phyloP scores from a whole-genome alignment of 1,140 invertebrate genomes.

The Drosophila nigrodunni region DNA sequence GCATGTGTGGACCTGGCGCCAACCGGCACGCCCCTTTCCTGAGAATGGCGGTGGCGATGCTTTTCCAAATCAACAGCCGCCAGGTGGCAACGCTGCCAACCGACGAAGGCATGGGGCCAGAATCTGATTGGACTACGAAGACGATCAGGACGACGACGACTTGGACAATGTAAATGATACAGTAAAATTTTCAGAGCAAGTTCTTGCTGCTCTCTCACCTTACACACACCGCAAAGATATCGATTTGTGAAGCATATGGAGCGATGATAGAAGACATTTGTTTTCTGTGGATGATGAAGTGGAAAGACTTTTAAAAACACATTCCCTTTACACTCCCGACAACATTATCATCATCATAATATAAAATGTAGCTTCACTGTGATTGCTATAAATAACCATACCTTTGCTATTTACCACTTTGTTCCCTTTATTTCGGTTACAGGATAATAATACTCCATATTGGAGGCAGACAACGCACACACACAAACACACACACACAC shows the following conservation, averaged over 20 bases:
- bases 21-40: conserved; percentile 10
- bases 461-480: not conserved
- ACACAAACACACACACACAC: conserved; percentile 12
- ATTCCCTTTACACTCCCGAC: not conserved
- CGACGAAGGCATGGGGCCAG: not conserved
- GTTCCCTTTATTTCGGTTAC: conserved; percentile 22
- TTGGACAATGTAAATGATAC: not conserved
- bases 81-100: not conserved
- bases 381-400: conserved; percentile 32
- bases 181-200: not conserved
- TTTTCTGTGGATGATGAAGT: not conserved
- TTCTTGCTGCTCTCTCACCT: not conserved
- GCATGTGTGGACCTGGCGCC: conserved; percentile 48
- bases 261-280: not conserved
- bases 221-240: not conserved
- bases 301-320: not conserved
- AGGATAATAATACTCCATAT: not conserved
- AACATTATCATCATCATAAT: not conserved
- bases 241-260: not conserved
- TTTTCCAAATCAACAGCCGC: not conserved
- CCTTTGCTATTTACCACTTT: conserved; percentile 4
- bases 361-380: not conserved
- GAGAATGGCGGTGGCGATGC: conserved; percentile 52
- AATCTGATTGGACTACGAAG: not conserved
- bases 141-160: not conserved